phyloP scores from a whole-genome alignment of 1,140 invertebrate species.

The Drosophila kohkoa region DNA sequence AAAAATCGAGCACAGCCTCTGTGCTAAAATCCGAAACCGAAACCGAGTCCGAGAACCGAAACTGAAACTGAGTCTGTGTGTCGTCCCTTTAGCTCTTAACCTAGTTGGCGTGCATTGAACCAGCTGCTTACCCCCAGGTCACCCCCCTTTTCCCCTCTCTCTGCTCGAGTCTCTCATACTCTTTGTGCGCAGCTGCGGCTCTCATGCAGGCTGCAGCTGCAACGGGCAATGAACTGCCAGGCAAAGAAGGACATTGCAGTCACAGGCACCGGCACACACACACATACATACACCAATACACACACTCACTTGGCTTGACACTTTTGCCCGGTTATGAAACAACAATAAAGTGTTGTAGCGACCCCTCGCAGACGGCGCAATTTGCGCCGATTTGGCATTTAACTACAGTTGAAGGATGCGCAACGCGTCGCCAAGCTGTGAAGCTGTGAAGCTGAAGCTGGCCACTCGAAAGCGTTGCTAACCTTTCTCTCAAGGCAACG shows the following conservation, averaged over 20 bases:
- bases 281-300: neutral
- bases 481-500: constrained; percentile 18
- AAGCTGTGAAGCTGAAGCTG: neutral
- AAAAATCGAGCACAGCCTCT: constrained; percentile 28
- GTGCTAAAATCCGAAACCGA: constrained; percentile 3
- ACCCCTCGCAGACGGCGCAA: constrained; percentile 27
- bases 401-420: constrained; percentile 71
- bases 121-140: constrained; percentile 7
- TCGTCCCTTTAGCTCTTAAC: constrained; percentile 55
- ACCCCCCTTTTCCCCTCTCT: neutral
- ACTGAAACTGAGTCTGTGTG: constrained; percentile 7
- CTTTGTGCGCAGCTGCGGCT: constrained; percentile 32
- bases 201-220: constrained; percentile 40
- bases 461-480: constrained; percentile 4
- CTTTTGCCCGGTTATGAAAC: constrained; percentile 55
- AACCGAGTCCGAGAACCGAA: neutral
- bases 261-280: constrained; percentile 21
- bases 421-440: constrained; percentile 9
- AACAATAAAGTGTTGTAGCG: constrained; percentile 35
- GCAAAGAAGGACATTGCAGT: constrained; percentile 67
- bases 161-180: neutral
- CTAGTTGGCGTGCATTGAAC: constrained; percentile 78
- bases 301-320: constrained; percentile 11
- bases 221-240: constrained; percentile 69
- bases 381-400: constrained; percentile 73